A percentile compares a stretch with the other conserved stretches of the same genome.
Conservation (phyloP, 2,113 vertebrate species). For the Turnix velox region DNA sequence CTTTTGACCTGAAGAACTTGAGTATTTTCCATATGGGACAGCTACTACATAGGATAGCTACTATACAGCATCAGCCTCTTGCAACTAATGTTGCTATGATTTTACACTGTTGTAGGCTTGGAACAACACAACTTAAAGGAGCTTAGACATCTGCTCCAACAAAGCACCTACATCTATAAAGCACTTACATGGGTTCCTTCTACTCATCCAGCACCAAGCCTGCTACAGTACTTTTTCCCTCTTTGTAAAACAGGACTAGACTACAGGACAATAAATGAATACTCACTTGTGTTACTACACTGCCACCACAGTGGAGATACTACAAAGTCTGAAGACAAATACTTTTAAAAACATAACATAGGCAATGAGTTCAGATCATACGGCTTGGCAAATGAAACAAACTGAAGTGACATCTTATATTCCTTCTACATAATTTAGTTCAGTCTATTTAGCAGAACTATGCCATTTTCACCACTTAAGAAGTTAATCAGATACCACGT, state of each 20-base stretch:
- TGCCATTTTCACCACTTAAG: background rate
- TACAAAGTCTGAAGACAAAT: background rate
- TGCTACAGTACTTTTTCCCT: background rate
- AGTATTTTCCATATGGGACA: background rate
- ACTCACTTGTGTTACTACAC: background rate
- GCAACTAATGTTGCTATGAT: background rate
- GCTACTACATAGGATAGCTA: too few species aligned
- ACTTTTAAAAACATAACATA: constrained; percentile 19
- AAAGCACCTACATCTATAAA: background rate
- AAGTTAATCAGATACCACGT: constrained; percentile 29
- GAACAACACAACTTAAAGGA: background rate
- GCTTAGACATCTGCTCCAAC: background rate
- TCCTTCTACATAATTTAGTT: background rate
- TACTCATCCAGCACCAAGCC: background rate
- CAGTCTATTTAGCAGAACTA: background rate
- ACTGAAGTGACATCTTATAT: background rate
- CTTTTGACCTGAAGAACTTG: background rate
- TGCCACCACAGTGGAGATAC: background rate
- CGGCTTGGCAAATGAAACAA: background rate
- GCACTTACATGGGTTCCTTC: background rate
- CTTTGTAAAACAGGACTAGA: background rate
- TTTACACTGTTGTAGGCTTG: background rate
- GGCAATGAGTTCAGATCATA: background rate
- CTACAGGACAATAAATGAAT: background rate
- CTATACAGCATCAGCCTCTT: background rate